phyloP scores from a whole-genome alignment of 2,888 invertebrate species.

The Tuberolachnus salignus region DNA sequence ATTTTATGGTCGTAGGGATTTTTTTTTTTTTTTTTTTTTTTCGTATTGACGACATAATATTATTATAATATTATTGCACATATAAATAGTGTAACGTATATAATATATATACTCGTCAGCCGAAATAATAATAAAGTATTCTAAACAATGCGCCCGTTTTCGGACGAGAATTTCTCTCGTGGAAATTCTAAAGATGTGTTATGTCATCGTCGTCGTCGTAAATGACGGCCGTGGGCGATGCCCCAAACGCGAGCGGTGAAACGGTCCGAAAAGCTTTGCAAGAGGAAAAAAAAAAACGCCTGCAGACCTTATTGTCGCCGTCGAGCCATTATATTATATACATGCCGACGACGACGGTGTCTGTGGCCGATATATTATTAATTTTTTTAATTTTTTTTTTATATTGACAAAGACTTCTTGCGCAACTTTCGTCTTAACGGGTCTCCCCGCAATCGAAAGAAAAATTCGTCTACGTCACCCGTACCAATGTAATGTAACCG shows the following conservation, averaged over 20 bases:
- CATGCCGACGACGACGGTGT: background rate
- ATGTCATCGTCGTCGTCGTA: constrained; percentile 13
- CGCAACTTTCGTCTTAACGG: constrained; percentile 26
- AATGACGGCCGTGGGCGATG: background rate
- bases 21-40: too few relatives aligned
- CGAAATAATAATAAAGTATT: too few relatives aligned
- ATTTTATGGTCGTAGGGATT: too few relatives aligned
- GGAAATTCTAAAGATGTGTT: constrained; percentile 31
- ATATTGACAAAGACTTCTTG: constrained; percentile 29
- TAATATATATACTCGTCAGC: too few relatives aligned
- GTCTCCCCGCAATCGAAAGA: background rate
- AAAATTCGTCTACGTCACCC: constrained; percentile 48
- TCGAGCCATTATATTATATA: background rate
- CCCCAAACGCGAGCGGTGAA: background rate
- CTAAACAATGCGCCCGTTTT: constrained; percentile 5
- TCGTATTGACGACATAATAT: too few relatives aligned
- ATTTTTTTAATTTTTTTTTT: too few relatives aligned
- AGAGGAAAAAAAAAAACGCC: constrained; percentile 10
- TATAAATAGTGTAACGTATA: too few relatives aligned
- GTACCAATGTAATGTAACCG: constrained; percentile 7
- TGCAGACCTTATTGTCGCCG: background rate
- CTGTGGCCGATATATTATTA: background rate
- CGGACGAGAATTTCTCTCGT: constrained; percentile 15
- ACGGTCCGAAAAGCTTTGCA: constrained; percentile 32
- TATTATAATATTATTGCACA: too few relatives aligned